These are phyloP conservation scores for Charina bottae DNA, from an alignment of 2,113 vertebrate species.

Conservation along the genomic window DNA sequence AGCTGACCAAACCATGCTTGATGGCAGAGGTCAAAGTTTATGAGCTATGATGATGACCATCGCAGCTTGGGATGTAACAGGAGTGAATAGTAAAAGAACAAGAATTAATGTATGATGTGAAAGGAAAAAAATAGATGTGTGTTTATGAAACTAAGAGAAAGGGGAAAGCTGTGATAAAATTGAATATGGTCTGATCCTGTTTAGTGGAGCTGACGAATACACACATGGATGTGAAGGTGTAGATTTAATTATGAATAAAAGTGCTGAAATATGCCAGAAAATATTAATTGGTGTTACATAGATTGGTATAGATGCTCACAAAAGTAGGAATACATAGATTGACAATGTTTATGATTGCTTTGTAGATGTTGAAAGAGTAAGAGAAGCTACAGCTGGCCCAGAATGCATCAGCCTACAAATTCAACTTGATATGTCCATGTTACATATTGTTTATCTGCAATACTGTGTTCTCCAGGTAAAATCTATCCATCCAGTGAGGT, in stretches of 20 bases:
- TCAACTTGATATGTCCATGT: neutral
- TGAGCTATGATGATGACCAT: neutral
- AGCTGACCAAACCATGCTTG: neutral
- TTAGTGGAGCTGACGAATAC: neutral
- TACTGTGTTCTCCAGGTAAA: neutral
- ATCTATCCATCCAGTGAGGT: neutral
- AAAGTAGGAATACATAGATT: neutral
- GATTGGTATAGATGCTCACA: neutral
- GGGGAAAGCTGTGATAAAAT: neutral
- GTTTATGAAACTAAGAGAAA: neutral
- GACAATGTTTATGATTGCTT: neutral
- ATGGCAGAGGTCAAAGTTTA: neutral
- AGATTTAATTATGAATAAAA: neutral
- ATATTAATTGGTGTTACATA: neutral
- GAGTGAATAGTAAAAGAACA: neutral
- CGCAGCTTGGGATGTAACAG: neutral
- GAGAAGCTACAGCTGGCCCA: neutral
- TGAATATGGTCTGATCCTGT: neutral
- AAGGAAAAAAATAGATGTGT: neutral
- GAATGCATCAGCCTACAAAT: neutral
- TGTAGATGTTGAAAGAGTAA: neutral
- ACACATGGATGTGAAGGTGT: neutral
- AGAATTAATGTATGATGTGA: neutral
- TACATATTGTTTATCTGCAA: neutral
- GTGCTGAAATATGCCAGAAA: neutral